A percentile compares a stretch with the other conserved stretches of the same genome.
Evolutionary conservation across 2,797 vertebrate species (phyloP).

Genomic region (Echeneis naucrates): DNA sequence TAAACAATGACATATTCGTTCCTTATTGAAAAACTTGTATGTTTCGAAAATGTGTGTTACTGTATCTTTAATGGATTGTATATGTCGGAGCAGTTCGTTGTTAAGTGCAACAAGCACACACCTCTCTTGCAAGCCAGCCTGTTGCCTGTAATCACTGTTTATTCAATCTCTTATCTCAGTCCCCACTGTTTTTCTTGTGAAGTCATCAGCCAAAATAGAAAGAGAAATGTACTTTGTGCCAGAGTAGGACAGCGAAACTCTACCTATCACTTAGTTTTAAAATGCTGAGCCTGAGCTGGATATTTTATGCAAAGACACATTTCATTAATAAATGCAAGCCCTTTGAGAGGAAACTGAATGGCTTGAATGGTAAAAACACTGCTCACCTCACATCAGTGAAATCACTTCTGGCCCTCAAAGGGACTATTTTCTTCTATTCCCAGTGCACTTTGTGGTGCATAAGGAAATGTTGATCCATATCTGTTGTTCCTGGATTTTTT

Average conservation of each 20-base stretch:
- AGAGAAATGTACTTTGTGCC: slow-evolving; percentile 59
- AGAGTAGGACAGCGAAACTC: slow-evolving; percentile 30
- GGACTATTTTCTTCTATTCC: slow-evolving; percentile 14
- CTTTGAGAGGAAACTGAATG: slow-evolving; percentile 51
- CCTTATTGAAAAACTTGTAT: slow-evolving; percentile 16
- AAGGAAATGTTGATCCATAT: slow-evolving; percentile 31
- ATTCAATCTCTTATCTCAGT: slow-evolving; percentile 73
- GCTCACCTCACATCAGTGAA: slow-evolving; percentile 31
- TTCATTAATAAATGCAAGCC: slow-evolving; percentile 33
- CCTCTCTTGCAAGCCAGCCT: slow-evolving; percentile 30
- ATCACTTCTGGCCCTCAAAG: slow-evolving; percentile 26
- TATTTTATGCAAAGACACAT: slow-evolving; percentile 25
- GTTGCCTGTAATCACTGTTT: slow-evolving; percentile 68
- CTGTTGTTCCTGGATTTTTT: slow-evolving; percentile 21
- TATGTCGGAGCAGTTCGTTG: slow-evolving; percentile 24
- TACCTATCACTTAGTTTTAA: slow-evolving; percentile 28
- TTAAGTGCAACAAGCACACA: slow-evolving; percentile 39
- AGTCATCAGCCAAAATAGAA: slow-evolving; percentile 71
- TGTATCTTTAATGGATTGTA: background rate
- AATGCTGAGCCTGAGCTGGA: slow-evolving; percentile 19
- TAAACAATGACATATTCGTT: background rate
- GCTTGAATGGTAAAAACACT: slow-evolving; percentile 19
- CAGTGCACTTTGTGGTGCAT: slow-evolving; percentile 16
- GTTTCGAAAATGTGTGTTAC: slow-evolving; percentile 32
- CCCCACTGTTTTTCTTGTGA: slow-evolving; percentile 66